Evolutionary conservation across 1,140 invertebrate species (phyloP), one percentile per base, ranked within the genome.

Genomic region (Stenopsyche tienmushanensis): DNA sequence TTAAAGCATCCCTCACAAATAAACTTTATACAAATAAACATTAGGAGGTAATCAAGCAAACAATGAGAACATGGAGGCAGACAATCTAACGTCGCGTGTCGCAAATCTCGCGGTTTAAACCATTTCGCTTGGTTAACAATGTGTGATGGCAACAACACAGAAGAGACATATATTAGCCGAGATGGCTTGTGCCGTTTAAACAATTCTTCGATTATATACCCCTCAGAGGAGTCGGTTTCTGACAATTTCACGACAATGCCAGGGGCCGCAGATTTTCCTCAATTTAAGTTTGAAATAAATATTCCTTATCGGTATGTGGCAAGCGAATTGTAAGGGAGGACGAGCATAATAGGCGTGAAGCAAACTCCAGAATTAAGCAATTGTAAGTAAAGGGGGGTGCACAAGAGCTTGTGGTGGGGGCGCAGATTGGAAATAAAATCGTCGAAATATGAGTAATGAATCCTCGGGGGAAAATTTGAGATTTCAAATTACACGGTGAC

Each of bases 231-330:
- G 54, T 23, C 39, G 15, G 26, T 41, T 15, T 26, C 29, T 57
- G 54, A 57, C 54, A 57, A 57, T 57, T 39, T 57, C 7, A 5
- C 13, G 54, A 26, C 21, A 39, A 23, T 15, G 29, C 26, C 21
- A 17, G 21, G 13, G 21, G 21, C 54, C 54, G 39, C 54, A 57
- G 39, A 41, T 21, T 34, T 53, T 26, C 34, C 54, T 21, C 34
- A 39, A 42, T 42, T 57, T 42, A 42, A 42, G 15, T 57, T 23
- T 17, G 54, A 42, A 57, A 57, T 57, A 57, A 57, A 57, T 57
- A 57, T 57, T 57, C 39, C 54, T 57, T 57, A 57, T 57, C 54
- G 54, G 2, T 3, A 7, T 26, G 50, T 3, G 5, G 24, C 9
- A 26, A 7, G 9, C 9, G 9, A 18, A 9, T 34, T 34, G 29